Evolutionary conservation across 2,113 vertebrate genomes (phyloP).

Genomic region (Ardeotis arabs): DNA sequence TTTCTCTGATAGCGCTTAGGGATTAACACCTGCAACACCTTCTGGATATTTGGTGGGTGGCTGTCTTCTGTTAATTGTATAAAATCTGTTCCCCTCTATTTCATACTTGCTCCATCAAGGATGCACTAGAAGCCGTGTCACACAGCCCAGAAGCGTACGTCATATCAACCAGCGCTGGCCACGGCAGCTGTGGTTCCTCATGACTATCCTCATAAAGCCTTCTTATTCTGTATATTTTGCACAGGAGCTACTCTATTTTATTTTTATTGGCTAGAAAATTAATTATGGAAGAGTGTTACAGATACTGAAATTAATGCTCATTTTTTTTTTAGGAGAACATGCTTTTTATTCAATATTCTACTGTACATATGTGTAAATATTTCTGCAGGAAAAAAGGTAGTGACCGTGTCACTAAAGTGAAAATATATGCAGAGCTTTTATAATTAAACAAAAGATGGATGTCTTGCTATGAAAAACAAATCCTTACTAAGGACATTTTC

Average conservation of each 20-base stretch:
- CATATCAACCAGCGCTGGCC: background rate
- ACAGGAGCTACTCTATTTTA: background rate
- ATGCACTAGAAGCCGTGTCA: background rate
- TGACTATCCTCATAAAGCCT: background rate
- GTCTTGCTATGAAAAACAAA: background rate
- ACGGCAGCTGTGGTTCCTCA: background rate
- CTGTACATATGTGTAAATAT: background rate
- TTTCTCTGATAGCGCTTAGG: rapidly evolving
- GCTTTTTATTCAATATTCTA: background rate
- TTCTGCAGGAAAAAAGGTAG: background rate
- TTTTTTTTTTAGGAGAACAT: background rate
- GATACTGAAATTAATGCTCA: background rate
- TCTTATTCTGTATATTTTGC: background rate
- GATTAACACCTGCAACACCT: rapidly evolving
- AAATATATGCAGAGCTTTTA: background rate
- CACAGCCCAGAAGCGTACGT: background rate
- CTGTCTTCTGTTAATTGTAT: background rate
- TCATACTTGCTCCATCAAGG: background rate
- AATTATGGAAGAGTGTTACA: background rate
- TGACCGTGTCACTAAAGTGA: background rate
- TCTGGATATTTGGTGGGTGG: background rate
- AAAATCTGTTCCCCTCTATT: background rate
- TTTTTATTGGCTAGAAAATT: background rate
- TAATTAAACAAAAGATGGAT: background rate
- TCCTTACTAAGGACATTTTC: conserved; percentile 40